These are phyloP conservation scores for Rutilus rutilus DNA, from an alignment of 2,113 vertebrate species.

Conservation along the genomic window DNA sequence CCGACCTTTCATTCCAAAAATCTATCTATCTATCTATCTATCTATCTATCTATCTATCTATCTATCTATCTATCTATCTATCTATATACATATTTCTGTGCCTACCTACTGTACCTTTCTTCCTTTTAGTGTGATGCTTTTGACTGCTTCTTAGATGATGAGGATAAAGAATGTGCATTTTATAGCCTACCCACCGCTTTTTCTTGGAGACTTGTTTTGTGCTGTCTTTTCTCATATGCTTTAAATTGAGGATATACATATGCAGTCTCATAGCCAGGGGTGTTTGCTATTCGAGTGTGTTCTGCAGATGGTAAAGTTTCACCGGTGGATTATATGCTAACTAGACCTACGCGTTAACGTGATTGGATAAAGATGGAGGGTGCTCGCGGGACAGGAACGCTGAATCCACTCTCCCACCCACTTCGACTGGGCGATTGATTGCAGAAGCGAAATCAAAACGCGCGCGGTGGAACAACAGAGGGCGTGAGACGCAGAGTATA, in stretches of 20 bases:
- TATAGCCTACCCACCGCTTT: background rate
- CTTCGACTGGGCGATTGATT: slow-evolving; percentile 51
- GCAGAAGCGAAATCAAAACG: slow-evolving; percentile 52
- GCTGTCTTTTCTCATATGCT: background rate
- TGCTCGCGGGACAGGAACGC: slow-evolving; percentile 17
- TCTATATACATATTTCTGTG: background rate
- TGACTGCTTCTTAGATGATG: background rate
- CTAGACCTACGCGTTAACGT: slow-evolving; percentile 15
- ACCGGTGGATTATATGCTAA: slow-evolving; percentile 12
- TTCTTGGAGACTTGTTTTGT: background rate
- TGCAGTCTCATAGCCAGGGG: background rate
- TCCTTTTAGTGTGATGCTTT: background rate
- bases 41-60: background rate
- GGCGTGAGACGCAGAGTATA: slow-evolving; percentile 61
- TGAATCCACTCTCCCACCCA: slow-evolving; percentile 33
- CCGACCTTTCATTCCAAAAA: too few relatives aligned
- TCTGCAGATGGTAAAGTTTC: slow-evolving; percentile 29
- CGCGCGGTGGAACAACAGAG: slow-evolving; percentile 63
- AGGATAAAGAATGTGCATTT: background rate
- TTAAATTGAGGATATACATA: background rate
- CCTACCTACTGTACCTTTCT: background rate
- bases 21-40: background rate
- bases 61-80: background rate
- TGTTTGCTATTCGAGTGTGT: slow-evolving; percentile 25
- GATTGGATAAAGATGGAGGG: background rate